Conservation (phyloP, 1,140 invertebrate genomes). For the Drosophila tani region DNA sequence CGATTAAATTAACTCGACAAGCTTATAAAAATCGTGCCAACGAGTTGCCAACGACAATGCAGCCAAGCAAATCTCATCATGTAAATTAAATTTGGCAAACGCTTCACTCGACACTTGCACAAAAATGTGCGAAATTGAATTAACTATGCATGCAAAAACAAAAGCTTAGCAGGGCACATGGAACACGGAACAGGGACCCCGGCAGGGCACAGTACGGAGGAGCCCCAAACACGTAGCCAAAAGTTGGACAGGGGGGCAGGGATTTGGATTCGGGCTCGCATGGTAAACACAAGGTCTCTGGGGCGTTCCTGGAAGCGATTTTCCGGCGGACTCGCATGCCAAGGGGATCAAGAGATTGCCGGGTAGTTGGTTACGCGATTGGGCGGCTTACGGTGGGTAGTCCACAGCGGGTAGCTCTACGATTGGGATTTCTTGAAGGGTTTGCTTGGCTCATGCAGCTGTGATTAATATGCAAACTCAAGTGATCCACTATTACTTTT, state of each 20-base stretch:
- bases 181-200: conserved; percentile 11
- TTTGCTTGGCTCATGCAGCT: conserved; percentile 1
- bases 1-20: conserved; percentile 77
- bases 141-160: conserved; percentile 79
- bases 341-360: conserved; percentile 42
- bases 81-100: conserved; percentile 82
- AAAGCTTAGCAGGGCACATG: conserved; percentile 34
- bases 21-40: conserved; percentile 80
- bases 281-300: conserved; percentile 40
- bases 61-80: conserved; percentile 79
- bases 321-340: conserved; percentile 16
- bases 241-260: conserved; percentile 42
- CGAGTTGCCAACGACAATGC: conserved; percentile 76
- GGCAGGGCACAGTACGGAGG: conserved; percentile 9
- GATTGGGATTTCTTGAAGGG: conserved; percentile 12
- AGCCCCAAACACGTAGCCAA: conserved; percentile 60
- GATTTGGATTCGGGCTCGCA: conserved; percentile 17
- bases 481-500: not conserved
- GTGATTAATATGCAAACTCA: conserved; percentile 2
- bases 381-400: conserved; percentile 10
- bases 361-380: conserved; percentile 32
- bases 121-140: conserved; percentile 82
- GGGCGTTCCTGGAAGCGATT: conserved; percentile 44
- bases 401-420: conserved; percentile 5
- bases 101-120: conserved; percentile 75